phyloP scores from a whole-genome alignment of 1,140 invertebrate species.

The Bombus sylvicola region DNA sequence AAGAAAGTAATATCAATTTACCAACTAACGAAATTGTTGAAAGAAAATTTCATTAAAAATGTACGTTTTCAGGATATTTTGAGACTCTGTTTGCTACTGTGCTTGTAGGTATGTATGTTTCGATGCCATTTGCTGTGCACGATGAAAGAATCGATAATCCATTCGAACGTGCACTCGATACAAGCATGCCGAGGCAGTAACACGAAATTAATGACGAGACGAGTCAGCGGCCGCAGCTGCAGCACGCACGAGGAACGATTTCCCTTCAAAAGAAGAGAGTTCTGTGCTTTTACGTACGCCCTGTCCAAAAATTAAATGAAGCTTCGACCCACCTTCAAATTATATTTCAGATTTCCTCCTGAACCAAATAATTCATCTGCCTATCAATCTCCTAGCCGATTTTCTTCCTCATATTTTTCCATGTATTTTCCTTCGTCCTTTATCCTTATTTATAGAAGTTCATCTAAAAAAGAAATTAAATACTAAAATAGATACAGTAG shows the following conservation, averaged over 20 bases:
- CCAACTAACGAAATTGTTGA: not conserved
- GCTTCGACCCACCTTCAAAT: not conserved
- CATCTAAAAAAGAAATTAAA: not conserved
- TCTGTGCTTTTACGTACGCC: not conserved
- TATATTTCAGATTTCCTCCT: not conserved
- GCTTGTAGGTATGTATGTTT: not conserved
- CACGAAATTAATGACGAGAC: slow-evolving; percentile 36
- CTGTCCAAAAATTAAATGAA: slow-evolving; percentile 9
- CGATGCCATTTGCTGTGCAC: slow-evolving; percentile 1
- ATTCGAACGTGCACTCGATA: slow-evolving; percentile 23
- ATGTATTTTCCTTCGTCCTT: not conserved
- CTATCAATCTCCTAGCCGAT: not conserved
- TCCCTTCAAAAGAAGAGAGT: not conserved
- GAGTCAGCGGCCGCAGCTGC: slow-evolving; percentile 13
- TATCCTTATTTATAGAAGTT: not conserved
- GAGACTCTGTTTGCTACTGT: not conserved
- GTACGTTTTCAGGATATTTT: not conserved
- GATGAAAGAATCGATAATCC: slow-evolving; percentile 33
- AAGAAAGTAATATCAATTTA: not conserved
- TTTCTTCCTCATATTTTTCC: not conserved
- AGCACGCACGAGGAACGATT: slow-evolving; percentile 2
- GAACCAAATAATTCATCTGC: not conserved
- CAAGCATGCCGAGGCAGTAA: slow-evolving; percentile 7
- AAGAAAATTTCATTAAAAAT: not conserved
- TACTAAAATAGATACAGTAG: not conserved